Evolutionary conservation across 2,113 vertebrate species (phyloP), one percentile per base, ranked within the genome.

Genomic region (Stegostoma tigrinum): DNA sequence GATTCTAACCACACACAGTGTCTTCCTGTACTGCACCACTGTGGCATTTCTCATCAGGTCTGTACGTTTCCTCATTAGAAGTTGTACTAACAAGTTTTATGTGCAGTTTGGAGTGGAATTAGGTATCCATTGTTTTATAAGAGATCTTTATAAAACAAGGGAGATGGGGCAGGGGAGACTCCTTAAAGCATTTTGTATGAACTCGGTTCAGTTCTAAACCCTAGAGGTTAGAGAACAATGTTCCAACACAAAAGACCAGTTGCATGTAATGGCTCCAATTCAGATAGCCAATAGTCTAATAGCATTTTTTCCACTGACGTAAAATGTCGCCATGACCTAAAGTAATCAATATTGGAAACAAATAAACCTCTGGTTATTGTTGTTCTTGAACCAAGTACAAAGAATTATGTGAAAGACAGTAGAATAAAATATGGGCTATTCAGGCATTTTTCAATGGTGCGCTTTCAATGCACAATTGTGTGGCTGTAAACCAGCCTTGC

Each of bases 371-470:
- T 67, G 34, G 64, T 42, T 23, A 68, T 38, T 4, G 68, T 70
- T 94, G 48, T 30, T 48, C 91, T 94, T 45, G 23, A 94, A 15
- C 61, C 61, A 91, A 17, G 52, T 64, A 14, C 89, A 91, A 61
- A n/a, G 61, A 94, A 8, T 68, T 24, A 24, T n/a, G 91, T 45
- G 10, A 68, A 70, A 95, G 93, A 95, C 93, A 70, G 93, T 70
- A 70, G 93, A 72, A 70, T 94, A 94, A 94, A 94, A 67, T 42
- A 42, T 95, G 66, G 10, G 66, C 15, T 45, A 38, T 52, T 95
- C 68, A 95, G 45, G 67, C 68, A 45, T 48, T 52, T 95, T 70
- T 95, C 68, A 70, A 72, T 34, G 42, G 68, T 95, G 66, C 42
- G 52, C 45, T 30, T 70, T 70, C n/a, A 52, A 95, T 70, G 67